Conservation (phyloP, 1,140 invertebrate genomes). For the Drosophila repletoides region DNA sequence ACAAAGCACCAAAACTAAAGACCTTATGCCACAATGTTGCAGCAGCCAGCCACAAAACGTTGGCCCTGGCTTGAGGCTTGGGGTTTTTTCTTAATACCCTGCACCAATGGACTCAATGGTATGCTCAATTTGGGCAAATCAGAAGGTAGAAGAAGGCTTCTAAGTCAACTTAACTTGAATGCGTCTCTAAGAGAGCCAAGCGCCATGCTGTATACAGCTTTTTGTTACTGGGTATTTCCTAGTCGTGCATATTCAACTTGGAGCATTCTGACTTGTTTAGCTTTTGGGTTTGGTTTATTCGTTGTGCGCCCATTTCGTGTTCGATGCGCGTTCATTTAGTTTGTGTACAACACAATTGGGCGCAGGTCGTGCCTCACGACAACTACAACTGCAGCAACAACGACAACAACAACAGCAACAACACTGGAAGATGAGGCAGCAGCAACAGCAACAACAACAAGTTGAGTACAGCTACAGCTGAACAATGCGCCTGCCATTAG, state of each 20-base stretch:
- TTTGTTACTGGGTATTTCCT: too few relatives aligned
- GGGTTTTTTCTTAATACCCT: background rate
- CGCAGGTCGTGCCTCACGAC: slow-evolving; percentile 77
- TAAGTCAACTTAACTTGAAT: too few relatives aligned
- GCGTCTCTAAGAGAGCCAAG: too few relatives aligned
- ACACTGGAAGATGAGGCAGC: slow-evolving; percentile 14
- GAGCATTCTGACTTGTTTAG: too few relatives aligned
- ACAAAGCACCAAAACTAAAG: slow-evolving; percentile 51
- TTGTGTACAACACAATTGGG: slow-evolving; percentile 75
- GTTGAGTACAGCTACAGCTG: background rate
- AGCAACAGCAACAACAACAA: slow-evolving; percentile 35
- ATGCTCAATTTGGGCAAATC: too few relatives aligned
- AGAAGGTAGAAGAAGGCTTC: too few relatives aligned
- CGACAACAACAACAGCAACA: slow-evolving; percentile 17
- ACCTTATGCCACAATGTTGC: slow-evolving; percentile 14
- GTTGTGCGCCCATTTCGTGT: slow-evolving; percentile 57
- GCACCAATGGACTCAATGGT: too few relatives aligned
- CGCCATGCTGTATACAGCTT: too few relatives aligned
- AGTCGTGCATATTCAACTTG: too few relatives aligned
- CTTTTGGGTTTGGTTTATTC: slow-evolving; percentile 18
- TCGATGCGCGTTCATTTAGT: slow-evolving; percentile 77
- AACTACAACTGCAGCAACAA: slow-evolving; percentile 35
- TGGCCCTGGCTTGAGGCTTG: slow-evolving; percentile 20
- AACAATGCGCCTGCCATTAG: slow-evolving; percentile 68
- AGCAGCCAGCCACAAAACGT: background rate